Evolutionary conservation across 2,113 vertebrate genomes (phyloP).

Genomic region (Ariopsis seemanni): DNA sequence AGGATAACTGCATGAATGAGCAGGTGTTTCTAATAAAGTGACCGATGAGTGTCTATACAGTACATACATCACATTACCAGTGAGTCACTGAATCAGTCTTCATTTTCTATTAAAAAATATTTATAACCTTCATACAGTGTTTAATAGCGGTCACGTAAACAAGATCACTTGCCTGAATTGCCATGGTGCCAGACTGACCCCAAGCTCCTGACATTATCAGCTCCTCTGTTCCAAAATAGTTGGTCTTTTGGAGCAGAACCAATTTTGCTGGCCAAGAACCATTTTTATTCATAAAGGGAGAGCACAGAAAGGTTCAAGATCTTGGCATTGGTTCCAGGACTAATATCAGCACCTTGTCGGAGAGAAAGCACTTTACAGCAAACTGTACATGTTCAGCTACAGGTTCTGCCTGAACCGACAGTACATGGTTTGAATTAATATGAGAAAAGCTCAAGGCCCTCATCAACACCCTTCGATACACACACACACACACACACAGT

Average conservation of each 20-base stretch:
- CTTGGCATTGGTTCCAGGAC: not conserved
- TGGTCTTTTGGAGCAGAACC: not conserved
- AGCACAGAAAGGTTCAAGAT: not conserved
- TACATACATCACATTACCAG: not conserved
- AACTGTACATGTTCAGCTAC: constrained; percentile 1
- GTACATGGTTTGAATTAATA: constrained; percentile 29
- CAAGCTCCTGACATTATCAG: constrained; percentile 14
- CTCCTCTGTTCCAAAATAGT: constrained; percentile 9
- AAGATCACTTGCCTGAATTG: not conserved
- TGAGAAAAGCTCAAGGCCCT: constrained; percentile 28
- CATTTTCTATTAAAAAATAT: not conserved
- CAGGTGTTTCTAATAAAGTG: not conserved
- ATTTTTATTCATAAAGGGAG: not conserved
- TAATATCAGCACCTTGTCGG: not conserved
- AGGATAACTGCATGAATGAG: not conserved
- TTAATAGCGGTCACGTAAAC: not conserved
- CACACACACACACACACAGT: constrained; percentile 4
- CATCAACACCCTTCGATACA: constrained; percentile 24
- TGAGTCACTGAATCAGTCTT: not conserved
- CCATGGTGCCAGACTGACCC: not conserved
- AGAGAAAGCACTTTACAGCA: constrained; percentile 2
- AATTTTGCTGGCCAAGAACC: constrained; percentile 12
- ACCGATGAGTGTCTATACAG: not conserved
- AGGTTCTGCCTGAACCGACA: not conserved
- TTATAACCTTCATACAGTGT: not conserved